Percentiles rank a stretch among this genome's conserved stretches.
Evolutionary conservation across 2,888 invertebrate genomes (phyloP).

Genomic region (Hirtodrosophila cameraria): DNA sequence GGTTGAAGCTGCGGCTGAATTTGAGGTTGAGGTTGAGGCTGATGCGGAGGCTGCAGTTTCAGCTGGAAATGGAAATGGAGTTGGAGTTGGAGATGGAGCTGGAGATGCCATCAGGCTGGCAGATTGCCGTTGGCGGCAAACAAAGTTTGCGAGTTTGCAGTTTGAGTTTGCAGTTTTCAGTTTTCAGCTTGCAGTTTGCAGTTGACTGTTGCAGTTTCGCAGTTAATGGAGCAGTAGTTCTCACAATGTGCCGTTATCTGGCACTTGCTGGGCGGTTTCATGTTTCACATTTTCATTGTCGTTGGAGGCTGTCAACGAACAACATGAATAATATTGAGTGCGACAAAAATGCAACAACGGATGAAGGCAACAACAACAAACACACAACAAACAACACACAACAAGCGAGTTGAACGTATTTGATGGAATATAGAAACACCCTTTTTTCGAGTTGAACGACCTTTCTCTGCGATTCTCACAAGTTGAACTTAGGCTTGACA

Average conservation of each 20-base stretch:
- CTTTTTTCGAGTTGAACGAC: conserved; percentile 17
- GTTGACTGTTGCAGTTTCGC: conserved; percentile 33
- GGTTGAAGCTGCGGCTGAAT: too few relatives aligned
- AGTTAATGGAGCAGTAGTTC: conserved; percentile 49
- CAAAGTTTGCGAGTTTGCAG: conserved; percentile 29
- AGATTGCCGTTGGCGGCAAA: conserved; percentile 31
- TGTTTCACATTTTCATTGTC: conserved; percentile 66
- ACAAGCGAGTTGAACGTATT: conserved; percentile 3
- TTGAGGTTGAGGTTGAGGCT: too few relatives aligned
- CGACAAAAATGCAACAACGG: conserved; percentile 38
- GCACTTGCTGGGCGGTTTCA: conserved; percentile 68
- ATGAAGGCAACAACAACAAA: too few relatives aligned
- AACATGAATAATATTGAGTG: conserved; percentile 61
- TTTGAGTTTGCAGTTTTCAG: background rate
- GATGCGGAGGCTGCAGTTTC: conserved; percentile 9
- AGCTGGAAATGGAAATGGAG: conserved; percentile 10
- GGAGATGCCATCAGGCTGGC: conserved; percentile 8
- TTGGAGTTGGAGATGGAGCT: conserved; percentile 1
- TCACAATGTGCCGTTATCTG: conserved; percentile 72
- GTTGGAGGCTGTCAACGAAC: conserved; percentile 63
- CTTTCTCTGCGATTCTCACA: background rate
- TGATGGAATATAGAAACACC: conserved; percentile 17
- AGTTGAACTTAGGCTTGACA: too few relatives aligned
- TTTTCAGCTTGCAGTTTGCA: conserved; percentile 8
- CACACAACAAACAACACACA: conserved; percentile 64